phyloP scores from a whole-genome alignment of 2,888 invertebrate species.

The Synergus gifuensis region DNA sequence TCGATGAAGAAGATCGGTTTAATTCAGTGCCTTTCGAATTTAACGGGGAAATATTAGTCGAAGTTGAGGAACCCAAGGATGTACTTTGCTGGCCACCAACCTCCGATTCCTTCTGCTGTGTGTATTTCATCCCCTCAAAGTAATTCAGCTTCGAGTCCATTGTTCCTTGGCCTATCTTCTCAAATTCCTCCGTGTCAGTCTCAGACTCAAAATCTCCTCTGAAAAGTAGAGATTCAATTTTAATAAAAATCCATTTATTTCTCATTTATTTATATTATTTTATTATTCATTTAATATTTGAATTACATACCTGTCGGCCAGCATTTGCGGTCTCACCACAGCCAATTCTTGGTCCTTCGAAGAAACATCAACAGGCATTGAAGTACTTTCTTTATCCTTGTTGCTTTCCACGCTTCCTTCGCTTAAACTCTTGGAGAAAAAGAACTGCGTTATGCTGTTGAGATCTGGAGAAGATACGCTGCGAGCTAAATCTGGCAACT shows the following conservation, averaged over 20 bases:
- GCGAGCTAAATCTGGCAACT: constrained; percentile 84
- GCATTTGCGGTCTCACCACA: constrained; percentile 59
- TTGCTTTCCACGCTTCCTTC: constrained; percentile 67
- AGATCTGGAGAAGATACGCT: constrained; percentile 85
- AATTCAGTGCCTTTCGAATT: constrained; percentile 67
- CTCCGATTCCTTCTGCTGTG: constrained; percentile 73
- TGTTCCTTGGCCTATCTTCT: constrained; percentile 84
- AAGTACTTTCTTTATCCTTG: constrained; percentile 69
- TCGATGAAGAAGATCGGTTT: constrained; percentile 65
- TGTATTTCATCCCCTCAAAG: constrained; percentile 66
- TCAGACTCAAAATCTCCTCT: constrained; percentile 88
- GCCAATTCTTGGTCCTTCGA: constrained; percentile 63
- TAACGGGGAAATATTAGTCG: constrained; percentile 71
- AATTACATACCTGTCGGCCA: constrained; percentile 69
- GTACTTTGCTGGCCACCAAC: constrained; percentile 75
- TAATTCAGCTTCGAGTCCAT: constrained; percentile 69
- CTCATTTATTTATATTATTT: not conserved
- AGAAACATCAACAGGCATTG: constrained; percentile 65
- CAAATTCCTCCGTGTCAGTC: constrained; percentile 90
- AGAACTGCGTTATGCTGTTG: constrained; percentile 85
- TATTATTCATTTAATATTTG: constrained; percentile 5
- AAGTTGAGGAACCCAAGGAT: constrained; percentile 71
- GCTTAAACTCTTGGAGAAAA: constrained; percentile 79
- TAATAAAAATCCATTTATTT: not conserved
- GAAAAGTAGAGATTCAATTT: constrained; percentile 52